Conservation (phyloP, 2,888 invertebrate species). For the Lasioglossum calceatum region DNA sequence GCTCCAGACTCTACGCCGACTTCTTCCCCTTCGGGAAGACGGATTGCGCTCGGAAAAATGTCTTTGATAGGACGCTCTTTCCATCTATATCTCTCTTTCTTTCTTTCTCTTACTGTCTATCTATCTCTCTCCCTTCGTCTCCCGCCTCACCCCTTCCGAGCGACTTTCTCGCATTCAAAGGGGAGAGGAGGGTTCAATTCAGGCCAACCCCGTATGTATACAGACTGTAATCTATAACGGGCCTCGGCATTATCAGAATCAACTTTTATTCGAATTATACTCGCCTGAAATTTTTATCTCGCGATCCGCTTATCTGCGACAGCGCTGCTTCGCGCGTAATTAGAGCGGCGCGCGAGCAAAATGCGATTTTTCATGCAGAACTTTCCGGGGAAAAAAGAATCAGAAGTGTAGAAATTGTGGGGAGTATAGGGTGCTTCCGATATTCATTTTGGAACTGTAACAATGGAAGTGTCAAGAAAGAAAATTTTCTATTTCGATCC, state of each 20-base stretch:
- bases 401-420: background rate
- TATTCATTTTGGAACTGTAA: background rate
- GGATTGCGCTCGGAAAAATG: conserved; percentile 73
- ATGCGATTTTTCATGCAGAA: background rate
- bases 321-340: background rate
- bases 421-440: background rate
- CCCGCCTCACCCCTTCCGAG: conserved; percentile 10
- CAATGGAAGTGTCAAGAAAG: background rate
- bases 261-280: conserved; percentile 2
- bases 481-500: background rate
- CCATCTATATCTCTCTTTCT: conserved; percentile 21
- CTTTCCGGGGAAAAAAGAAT: background rate
- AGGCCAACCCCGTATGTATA: conserved; percentile 80
- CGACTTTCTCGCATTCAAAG: conserved; percentile 61
- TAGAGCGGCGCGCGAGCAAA: background rate
- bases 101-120: background rate
- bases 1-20: conserved; percentile 58
- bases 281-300: background rate
- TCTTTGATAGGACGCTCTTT: conserved; percentile 76
- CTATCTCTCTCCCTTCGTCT: conserved; percentile 2
- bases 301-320: background rate
- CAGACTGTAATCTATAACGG: conserved; percentile 77
- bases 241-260: background rate
- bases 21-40: conserved; percentile 45
- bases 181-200: conserved; percentile 74